Base-by-base conservation (phyloP, 2,797 vertebrate genomes). In the Darevskia nairensis region DNA sequence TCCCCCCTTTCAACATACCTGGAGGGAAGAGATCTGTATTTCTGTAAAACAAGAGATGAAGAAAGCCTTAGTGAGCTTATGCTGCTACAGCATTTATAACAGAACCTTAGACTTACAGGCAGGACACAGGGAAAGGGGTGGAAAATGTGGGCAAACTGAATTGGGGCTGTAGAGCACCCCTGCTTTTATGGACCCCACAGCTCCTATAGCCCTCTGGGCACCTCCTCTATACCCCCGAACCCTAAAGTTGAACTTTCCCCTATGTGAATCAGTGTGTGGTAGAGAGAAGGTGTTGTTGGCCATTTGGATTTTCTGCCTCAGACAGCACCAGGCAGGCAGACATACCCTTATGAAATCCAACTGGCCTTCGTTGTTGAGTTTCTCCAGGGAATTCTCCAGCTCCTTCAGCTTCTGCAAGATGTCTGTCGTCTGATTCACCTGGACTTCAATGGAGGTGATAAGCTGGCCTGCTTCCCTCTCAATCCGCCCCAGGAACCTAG, bases 341-440 rank as follows among this genome's bases (percentile, higher is more conserved):
- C 96, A 93, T 90, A 98, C 98, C 95, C 86, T 95, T 82, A 98
- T 98, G 91, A 98, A 98, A 86, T 96, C 96, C 2, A 98, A 93
- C 92, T 97, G 96, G 50, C 91, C 96, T 90, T 98, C 97, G 0
- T 97, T 96, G 93, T 97, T 94, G 27, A 98, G 94, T 19, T 94
- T 95, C 88, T 98, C 96, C 90, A 98, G 93, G 29, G 95, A 95
- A 72, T 66, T 90, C 89, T 97, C 91, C 0, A 97, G 96, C 80
- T 97, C 96, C 89, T 95, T 95, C 71, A 98, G 94, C 89, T 93
- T 95, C 91, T 94, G 94, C 75, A 95, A 95, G 44, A 95, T 81
- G 0, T 96, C 95, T 35, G 94, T 97, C 41, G 97, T 96, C 78
- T 98, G 96, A 84, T 97, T 97, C 46, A 97, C 94, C 93, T 98